Conservation (phyloP, 2,888 invertebrate genomes). For the Tetheella fluctuosa region DNA sequence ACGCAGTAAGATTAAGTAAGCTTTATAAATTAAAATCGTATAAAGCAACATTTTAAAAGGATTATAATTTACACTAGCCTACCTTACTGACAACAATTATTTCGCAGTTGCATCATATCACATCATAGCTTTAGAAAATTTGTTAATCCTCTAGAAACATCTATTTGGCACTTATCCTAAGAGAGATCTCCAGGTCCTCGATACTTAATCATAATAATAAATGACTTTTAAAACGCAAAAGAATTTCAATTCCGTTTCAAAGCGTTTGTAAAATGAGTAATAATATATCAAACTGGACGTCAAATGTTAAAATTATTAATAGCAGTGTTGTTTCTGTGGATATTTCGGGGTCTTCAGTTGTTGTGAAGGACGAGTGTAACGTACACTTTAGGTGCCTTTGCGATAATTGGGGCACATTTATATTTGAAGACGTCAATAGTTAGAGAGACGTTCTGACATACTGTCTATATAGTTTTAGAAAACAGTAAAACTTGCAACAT, state of each 20-base stretch:
- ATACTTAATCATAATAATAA: constrained; percentile 2
- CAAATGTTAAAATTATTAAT: background rate
- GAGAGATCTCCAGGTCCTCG: background rate
- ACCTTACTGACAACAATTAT: too few species aligned
- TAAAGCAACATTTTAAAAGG: too few species aligned
- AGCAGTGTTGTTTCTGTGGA: background rate
- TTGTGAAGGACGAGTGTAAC: background rate
- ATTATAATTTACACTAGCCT: too few species aligned
- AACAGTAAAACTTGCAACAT: too few species aligned
- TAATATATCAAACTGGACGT: constrained; percentile 3
- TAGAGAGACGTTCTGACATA: too few species aligned
- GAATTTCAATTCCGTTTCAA: constrained; percentile 6
- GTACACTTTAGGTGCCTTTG: background rate
- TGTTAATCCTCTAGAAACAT: background rate
- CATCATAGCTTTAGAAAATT: too few species aligned
- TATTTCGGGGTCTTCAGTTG: background rate
- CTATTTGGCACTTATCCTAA: background rate
- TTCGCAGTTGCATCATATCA: too few species aligned
- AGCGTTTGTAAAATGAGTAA: background rate
- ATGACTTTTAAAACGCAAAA: constrained; percentile 3
- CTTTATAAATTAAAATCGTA: too few species aligned
- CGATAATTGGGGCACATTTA: background rate
- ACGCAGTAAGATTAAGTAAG: too few species aligned
- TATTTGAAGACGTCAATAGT: background rate
- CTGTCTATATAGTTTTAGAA: too few species aligned